These are phyloP conservation scores for Rapana venosa DNA, from an alignment of 2,888 invertebrate species.

Conservation along the genomic window DNA sequence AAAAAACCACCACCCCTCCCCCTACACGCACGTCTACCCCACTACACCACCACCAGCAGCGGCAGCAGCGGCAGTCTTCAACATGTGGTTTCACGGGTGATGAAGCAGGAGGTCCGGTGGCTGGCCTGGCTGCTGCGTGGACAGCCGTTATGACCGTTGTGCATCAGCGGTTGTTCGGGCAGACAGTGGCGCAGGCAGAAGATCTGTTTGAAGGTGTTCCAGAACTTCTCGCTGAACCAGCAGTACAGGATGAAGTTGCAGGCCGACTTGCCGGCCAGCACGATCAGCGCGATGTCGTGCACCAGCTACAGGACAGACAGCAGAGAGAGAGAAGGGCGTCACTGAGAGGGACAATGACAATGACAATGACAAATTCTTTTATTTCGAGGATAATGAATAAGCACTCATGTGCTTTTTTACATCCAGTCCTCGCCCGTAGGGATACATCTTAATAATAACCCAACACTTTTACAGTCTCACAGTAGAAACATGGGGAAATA, in stretches of 20 bases:
- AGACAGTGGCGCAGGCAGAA: conserved; percentile 67
- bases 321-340: neutral
- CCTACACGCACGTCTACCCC: too few relatives aligned
- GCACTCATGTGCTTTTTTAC: too few relatives aligned
- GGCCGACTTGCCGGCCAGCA: conserved; percentile 73
- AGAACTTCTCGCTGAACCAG: conserved; percentile 78
- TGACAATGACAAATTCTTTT: too few relatives aligned
- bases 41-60: too few relatives aligned
- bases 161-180: conserved; percentile 50
- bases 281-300: conserved; percentile 50
- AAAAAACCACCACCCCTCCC: too few relatives aligned
- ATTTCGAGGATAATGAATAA: too few relatives aligned
- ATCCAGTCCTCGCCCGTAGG: too few relatives aligned
- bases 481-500: too few relatives aligned
- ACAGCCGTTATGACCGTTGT: conserved; percentile 51
- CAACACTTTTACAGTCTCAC: too few relatives aligned
- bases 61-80: neutral
- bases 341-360: too few relatives aligned
- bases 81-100: conserved; percentile 53
- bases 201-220: conserved; percentile 74
- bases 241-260: conserved; percentile 77
- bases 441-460: too few relatives aligned
- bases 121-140: conserved; percentile 57
- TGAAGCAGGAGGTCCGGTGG: conserved; percentile 52
- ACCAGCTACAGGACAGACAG: neutral